phyloP scores from a whole-genome alignment of 2,797 vertebrate genomes.

The Karalla daura region DNA sequence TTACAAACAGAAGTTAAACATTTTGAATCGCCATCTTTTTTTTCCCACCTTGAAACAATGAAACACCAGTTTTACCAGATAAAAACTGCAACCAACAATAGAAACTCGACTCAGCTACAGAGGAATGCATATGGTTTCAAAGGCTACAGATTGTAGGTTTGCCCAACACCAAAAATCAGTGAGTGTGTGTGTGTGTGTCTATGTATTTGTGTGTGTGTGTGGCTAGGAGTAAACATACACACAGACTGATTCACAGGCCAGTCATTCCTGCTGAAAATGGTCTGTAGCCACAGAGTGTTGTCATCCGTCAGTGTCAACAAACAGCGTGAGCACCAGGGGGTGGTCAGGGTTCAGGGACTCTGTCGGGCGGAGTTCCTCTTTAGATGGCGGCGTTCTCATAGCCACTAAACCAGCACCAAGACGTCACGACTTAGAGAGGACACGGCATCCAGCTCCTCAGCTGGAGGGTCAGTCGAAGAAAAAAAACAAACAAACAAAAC shows the following conservation, averaged over 20 bases:
- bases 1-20: slow-evolving; percentile 71
- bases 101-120: slow-evolving; percentile 86
- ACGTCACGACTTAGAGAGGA: slow-evolving; percentile 73
- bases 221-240: slow-evolving; percentile 70
- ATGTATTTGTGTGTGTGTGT: slow-evolving; percentile 63
- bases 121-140: slow-evolving; percentile 95
- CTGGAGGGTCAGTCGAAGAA: slow-evolving; percentile 76
- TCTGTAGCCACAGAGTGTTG: slow-evolving; percentile 88
- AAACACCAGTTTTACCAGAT: slow-evolving; percentile 87
- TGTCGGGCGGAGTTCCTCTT: slow-evolving; percentile 66
- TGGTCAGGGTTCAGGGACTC: slow-evolving; percentile 48
- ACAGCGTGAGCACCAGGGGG: slow-evolving; percentile 89
- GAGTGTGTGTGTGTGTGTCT: slow-evolving; percentile 48
- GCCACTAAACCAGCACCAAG: slow-evolving; percentile 77
- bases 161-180: slow-evolving; percentile 76
- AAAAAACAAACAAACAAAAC: too few relatives aligned
- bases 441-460: slow-evolving; percentile 71
- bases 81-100: slow-evolving; percentile 85
- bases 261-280: slow-evolving; percentile 92
- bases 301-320: slow-evolving; percentile 86
- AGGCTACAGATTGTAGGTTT: slow-evolving; percentile 89
- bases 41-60: slow-evolving; percentile 69
- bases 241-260: slow-evolving; percentile 84
- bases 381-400: slow-evolving; percentile 61
- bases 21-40: slow-evolving; percentile 53